Evolutionary conservation across 2,888 invertebrate genomes (phyloP).

Genomic region (Smittia sp.): DNA sequence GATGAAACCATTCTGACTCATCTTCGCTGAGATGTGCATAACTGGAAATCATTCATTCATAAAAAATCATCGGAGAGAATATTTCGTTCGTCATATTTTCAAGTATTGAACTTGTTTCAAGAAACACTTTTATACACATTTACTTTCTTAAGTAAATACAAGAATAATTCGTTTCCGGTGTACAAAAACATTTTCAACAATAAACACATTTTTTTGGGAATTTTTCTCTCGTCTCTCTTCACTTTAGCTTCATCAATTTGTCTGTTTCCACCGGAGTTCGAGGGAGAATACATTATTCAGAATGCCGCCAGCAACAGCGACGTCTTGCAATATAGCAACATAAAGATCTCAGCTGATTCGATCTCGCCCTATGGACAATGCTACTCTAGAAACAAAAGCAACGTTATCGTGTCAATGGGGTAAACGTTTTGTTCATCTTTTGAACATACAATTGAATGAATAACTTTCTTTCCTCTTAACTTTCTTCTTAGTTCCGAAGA

Average conservation of each 20-base stretch:
- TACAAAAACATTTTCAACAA: neutral
- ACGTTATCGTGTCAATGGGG: constrained; percentile 60
- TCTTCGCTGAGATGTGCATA: neutral
- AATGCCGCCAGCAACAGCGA: constrained; percentile 53
- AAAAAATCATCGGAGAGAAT: neutral
- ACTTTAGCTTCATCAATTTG: constrained; percentile 48
- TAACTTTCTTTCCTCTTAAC: constrained; percentile 19
- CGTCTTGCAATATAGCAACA: constrained; percentile 59
- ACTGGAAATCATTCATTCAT: constrained; percentile 16
- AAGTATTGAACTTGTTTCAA: neutral
- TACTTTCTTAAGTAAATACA: constrained; percentile 19
- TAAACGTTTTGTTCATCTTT: neutral
- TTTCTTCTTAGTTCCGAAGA: neutral
- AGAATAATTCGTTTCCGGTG: constrained; percentile 15
- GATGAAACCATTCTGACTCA: neutral
- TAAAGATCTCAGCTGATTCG: constrained; percentile 62
- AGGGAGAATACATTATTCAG: constrained; percentile 65
- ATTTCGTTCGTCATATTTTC: neutral
- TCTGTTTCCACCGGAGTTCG: constrained; percentile 64
- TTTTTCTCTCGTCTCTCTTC: neutral
- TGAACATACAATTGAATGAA: neutral
- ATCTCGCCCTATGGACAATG: constrained; percentile 67
- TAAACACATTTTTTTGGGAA: constrained; percentile 7
- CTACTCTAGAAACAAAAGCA: constrained; percentile 59
- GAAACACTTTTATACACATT: constrained; percentile 10